Evolutionary conservation across 1,140 invertebrate genomes (phyloP).

Genomic region (Lerema accius): DNA sequence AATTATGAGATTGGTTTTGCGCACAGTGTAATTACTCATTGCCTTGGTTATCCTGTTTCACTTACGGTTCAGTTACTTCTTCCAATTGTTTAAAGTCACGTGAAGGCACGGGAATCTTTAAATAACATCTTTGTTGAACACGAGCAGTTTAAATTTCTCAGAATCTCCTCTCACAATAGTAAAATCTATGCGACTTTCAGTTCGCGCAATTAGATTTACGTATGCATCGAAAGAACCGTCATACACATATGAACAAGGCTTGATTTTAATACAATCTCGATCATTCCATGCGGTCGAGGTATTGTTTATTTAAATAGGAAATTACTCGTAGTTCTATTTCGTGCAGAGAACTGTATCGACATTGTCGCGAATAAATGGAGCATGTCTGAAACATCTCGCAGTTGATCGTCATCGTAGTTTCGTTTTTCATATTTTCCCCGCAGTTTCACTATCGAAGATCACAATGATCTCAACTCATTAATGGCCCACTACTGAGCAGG

Average conservation of each 20-base stretch:
- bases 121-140: too few relatives aligned
- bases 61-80: too few relatives aligned
- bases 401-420: constrained; percentile 1
- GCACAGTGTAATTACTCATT: too few relatives aligned
- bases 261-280: constrained; percentile 24
- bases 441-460: constrained; percentile 13
- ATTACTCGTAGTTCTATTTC: constrained; percentile 18
- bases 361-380: constrained; percentile 21
- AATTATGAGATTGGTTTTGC: too few relatives aligned
- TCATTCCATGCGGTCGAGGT: constrained; percentile 13
- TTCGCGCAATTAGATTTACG: constrained; percentile 15
- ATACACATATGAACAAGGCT: constrained; percentile 11
- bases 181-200: neutral
- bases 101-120: too few relatives aligned
- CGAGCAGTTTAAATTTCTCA: too few relatives aligned
- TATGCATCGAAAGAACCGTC: constrained; percentile 10
- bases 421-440: constrained; percentile 4
- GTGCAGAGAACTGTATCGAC: constrained; percentile 1
- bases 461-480: too few relatives aligned
- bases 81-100: too few relatives aligned
- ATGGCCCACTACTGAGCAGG: too few relatives aligned
- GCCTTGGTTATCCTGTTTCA: too few relatives aligned
- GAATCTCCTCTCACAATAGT: too few relatives aligned
- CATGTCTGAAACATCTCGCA: constrained; percentile 11
- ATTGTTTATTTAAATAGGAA: constrained; percentile 23